These are phyloP conservation scores for Oxygymnocypris stewartii DNA, from an alignment of 2,113 vertebrate species.

Conservation along the genomic window DNA sequence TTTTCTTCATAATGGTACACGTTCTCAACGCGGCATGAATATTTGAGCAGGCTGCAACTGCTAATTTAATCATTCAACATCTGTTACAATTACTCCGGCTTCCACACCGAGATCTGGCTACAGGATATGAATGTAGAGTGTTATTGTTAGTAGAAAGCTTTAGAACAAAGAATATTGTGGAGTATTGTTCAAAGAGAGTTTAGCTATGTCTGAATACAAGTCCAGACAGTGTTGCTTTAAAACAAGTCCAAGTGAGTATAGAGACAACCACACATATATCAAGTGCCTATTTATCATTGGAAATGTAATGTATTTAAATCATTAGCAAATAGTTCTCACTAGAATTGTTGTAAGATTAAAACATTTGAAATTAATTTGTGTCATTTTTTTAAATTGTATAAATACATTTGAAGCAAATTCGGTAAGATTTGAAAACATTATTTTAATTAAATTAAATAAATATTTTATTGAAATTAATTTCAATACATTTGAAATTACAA, in stretches of 20 bases:
- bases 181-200: not conserved
- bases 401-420: no score
- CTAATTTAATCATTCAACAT: constrained; percentile 62
- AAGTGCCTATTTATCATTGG: not conserved
- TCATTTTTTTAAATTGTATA: no score
- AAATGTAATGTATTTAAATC: not conserved
- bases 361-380: no score
- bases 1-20: constrained; percentile 49
- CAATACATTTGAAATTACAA: no score
- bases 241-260: not conserved
- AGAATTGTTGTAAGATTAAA: not conserved
- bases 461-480: no score
- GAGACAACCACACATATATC: not conserved
- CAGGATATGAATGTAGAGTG: constrained; percentile 37
- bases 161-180: constrained; percentile 21
- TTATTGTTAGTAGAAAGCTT: constrained; percentile 28
- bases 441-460: no score
- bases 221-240: not conserved
- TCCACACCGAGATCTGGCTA: constrained; percentile 43
- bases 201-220: not conserved
- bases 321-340: not conserved
- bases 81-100: constrained; percentile 55
- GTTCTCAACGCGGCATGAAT: constrained; percentile 56
- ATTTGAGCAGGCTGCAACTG: constrained; percentile 56
- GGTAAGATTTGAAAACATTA: no score